Evolutionary conservation across 2,797 vertebrate species (phyloP).

Genomic region (Enteromius fasciolatus): DNA sequence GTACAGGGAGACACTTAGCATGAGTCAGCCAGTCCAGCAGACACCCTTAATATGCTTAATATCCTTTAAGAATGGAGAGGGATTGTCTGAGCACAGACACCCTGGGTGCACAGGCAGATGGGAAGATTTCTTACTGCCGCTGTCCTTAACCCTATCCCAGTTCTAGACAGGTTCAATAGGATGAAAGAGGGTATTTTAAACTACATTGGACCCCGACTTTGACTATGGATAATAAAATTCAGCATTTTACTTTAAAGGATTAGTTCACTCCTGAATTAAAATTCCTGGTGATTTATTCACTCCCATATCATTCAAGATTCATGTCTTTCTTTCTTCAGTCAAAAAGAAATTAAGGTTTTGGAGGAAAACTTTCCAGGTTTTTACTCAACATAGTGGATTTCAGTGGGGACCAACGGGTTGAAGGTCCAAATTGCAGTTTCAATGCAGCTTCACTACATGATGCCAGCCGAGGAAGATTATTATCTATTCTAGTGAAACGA

Average conservation of each 20-base stretch:
- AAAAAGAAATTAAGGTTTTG: no score
- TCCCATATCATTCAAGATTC: background rate
- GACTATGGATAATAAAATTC: background rate
- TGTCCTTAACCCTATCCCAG: constrained; percentile 44
- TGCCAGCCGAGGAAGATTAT: no score
- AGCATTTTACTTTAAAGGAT: background rate
- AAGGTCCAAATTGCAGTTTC: no score
- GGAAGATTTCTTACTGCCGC: constrained; percentile 37
- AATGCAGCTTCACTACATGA: no score
- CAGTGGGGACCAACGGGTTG: no score
- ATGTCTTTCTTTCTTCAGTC: no score
- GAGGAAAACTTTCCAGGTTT: no score
- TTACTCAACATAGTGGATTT: no score
- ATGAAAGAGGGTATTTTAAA: background rate
- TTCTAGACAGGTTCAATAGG: background rate
- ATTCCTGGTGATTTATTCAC: background rate
- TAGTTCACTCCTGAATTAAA: background rate
- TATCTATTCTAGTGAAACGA: no score
- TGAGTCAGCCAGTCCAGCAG: constrained; percentile 60
- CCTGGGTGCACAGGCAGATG: constrained; percentile 41
- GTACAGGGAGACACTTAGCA: constrained; percentile 52
- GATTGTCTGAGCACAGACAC: constrained; percentile 54
- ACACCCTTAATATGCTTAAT: constrained; percentile 62
- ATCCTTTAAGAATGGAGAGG: constrained; percentile 48
- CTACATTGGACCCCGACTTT: background rate